Conservation (phyloP, 37 sponge, comb jelly and placozoan genomes). For the Haliclona indistincta region DNA sequence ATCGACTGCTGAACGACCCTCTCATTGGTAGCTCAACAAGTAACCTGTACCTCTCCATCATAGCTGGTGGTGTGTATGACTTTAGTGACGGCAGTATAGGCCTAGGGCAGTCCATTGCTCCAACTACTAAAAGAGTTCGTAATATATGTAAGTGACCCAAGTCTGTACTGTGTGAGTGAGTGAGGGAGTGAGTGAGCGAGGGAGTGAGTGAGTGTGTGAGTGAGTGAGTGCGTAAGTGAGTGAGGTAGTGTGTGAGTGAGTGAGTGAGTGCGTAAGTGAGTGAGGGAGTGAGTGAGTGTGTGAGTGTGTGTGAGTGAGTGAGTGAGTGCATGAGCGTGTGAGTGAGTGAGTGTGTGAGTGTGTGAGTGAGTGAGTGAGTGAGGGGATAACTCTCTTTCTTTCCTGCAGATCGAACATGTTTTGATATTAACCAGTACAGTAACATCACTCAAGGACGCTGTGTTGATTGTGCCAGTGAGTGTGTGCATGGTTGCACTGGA, state of each 20-base stretch:
- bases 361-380: no score
- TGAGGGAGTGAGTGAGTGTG: no score
- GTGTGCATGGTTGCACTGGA: constrained; percentile 46
- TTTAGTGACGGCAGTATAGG: not conserved
- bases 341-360: no score
- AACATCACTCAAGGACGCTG: constrained; percentile 29
- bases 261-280: no score
- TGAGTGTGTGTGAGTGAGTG: no score
- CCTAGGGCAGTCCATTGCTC: not conserved
- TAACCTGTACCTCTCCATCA: not conserved
- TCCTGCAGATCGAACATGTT: constrained; percentile 6
- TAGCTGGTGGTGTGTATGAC: constrained; percentile 5
- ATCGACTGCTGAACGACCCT: not conserved
- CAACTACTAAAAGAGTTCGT: not conserved
- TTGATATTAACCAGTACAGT: constrained; percentile 18
- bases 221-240: no score
- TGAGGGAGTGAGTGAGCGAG: no score
- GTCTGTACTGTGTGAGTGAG: no score
- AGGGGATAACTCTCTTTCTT: not conserved
- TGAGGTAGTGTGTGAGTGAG: no score
- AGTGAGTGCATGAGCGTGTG: no score
- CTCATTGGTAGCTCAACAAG: not conserved
- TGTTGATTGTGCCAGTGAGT: constrained; percentile 13
- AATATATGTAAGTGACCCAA: constrained; percentile 1
- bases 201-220: no score